phyloP scores from a whole-genome alignment of 2,888 invertebrate species.

The Oligia latruncula region DNA sequence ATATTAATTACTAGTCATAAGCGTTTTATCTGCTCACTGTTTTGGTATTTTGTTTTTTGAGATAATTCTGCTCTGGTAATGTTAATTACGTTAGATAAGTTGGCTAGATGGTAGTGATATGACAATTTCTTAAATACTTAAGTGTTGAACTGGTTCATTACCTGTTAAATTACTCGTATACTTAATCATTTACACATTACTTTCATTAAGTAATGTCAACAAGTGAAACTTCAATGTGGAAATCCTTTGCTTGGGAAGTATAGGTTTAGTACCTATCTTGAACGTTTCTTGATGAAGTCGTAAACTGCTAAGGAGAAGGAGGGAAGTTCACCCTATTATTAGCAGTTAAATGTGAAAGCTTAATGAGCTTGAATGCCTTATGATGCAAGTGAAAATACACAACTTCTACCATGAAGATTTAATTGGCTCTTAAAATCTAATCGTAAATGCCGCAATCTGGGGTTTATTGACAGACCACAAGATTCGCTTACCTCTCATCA shows the following conservation, averaged over 20 bases:
- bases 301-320: slow-evolving; percentile 5
- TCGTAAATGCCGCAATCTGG: background rate
- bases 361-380: background rate
- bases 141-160: slow-evolving; percentile 40
- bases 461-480: background rate
- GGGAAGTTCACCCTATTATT: slow-evolving; percentile 15
- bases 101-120: slow-evolving; percentile 38
- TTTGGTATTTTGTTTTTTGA: slow-evolving; percentile 61
- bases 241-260: slow-evolving; percentile 46
- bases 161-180: slow-evolving; percentile 39
- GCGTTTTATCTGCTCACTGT: slow-evolving; percentile 60
- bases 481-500: slow-evolving; percentile 11
- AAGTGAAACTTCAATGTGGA: slow-evolving; percentile 46
- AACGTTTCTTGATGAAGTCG: slow-evolving; percentile 43
- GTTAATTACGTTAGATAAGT: slow-evolving; percentile 36
- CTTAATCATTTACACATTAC: slow-evolving; percentile 31
- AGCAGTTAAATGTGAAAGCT: background rate
- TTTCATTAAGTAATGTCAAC: slow-evolving; percentile 27
- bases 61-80: slow-evolving; percentile 53
- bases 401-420: background rate
- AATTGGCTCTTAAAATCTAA: slow-evolving; percentile 2
- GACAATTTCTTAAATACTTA: slow-evolving; percentile 28
- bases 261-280: slow-evolving; percentile 17
- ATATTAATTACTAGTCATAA: slow-evolving; percentile 69
- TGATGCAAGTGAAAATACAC: background rate